These are phyloP conservation scores for Paramormyrops kingsleyae DNA, from an alignment of 2,113 vertebrate species.

Conservation along the genomic window DNA sequence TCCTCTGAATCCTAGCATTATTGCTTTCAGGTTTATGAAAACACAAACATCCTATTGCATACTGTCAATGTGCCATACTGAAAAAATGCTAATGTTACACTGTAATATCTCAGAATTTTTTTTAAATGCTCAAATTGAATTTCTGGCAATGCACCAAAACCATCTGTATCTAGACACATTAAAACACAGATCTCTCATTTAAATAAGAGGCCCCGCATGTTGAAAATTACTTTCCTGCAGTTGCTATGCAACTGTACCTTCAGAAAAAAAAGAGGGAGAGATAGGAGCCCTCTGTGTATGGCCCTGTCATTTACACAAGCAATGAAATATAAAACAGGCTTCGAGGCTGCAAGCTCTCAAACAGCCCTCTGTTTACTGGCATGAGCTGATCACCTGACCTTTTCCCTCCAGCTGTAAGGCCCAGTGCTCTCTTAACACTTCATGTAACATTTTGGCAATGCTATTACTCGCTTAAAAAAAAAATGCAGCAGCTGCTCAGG, in stretches of 20 bases:
- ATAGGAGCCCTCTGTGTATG: slow-evolving; percentile 41
- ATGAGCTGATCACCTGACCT: slow-evolving; percentile 38
- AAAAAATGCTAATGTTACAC: neutral
- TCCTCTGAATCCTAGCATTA: neutral
- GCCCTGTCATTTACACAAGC: slow-evolving; percentile 60
- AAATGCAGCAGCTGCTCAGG: neutral
- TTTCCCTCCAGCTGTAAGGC: slow-evolving; percentile 16
- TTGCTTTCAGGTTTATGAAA: neutral
- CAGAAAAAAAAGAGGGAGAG: slow-evolving; percentile 32
- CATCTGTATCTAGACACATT: slow-evolving; percentile 13
- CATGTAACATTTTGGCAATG: neutral
- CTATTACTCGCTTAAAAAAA: neutral
- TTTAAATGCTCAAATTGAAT: slow-evolving; percentile 14
- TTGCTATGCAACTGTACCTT: slow-evolving; percentile 59
- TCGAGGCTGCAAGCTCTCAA: slow-evolving; percentile 40
- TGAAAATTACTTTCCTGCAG: slow-evolving; percentile 55
- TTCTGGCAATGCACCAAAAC: slow-evolving; percentile 21
- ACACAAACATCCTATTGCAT: neutral
- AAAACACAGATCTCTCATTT: slow-evolving; percentile 40
- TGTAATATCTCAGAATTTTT: neutral
- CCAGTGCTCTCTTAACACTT: neutral
- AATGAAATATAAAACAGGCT: slow-evolving; percentile 58
- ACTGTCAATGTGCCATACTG: neutral
- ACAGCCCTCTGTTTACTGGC: slow-evolving; percentile 36
- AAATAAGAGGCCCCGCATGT: slow-evolving; percentile 47